Conservation (phyloP, 2,113 vertebrate species). For the Cebus imitator region DNA sequence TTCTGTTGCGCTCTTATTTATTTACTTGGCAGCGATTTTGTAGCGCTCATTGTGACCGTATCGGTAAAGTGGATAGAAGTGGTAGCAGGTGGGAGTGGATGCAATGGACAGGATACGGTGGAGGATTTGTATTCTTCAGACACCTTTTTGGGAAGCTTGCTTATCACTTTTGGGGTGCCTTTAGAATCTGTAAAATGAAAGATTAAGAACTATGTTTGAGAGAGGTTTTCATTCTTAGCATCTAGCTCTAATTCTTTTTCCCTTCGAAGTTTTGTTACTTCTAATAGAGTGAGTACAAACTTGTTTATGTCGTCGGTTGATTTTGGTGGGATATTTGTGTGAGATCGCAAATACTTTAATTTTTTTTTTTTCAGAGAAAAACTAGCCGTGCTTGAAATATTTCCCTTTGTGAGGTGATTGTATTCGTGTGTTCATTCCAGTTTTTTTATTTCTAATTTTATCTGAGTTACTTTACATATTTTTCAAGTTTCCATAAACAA, state of each 20-base stretch:
- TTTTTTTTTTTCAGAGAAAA: background rate
- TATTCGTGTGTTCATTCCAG: background rate
- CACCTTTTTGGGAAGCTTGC: background rate
- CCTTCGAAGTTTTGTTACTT: background rate
- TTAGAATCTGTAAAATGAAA: background rate
- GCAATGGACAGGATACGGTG: background rate
- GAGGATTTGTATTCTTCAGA: background rate
- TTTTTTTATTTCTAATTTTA: background rate
- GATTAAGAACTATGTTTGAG: background rate
- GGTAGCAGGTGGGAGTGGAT: background rate
- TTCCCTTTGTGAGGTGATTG: background rate
- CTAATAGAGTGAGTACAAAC: background rate
- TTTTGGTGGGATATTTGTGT: background rate
- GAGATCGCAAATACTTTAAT: background rate
- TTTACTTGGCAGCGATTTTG: background rate
- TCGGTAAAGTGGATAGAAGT: background rate
- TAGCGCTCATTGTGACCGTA: background rate
- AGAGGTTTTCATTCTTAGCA: conserved; percentile 18
- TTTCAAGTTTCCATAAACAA: background rate
- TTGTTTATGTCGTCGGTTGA: background rate
- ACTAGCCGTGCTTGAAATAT: background rate
- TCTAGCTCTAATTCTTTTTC: background rate
- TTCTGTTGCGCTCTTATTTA: background rate
- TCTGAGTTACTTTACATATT: background rate
- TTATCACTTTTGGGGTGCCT: background rate